phyloP scores from a whole-genome alignment of 2,113 vertebrate species.

The Monopterus albus region DNA sequence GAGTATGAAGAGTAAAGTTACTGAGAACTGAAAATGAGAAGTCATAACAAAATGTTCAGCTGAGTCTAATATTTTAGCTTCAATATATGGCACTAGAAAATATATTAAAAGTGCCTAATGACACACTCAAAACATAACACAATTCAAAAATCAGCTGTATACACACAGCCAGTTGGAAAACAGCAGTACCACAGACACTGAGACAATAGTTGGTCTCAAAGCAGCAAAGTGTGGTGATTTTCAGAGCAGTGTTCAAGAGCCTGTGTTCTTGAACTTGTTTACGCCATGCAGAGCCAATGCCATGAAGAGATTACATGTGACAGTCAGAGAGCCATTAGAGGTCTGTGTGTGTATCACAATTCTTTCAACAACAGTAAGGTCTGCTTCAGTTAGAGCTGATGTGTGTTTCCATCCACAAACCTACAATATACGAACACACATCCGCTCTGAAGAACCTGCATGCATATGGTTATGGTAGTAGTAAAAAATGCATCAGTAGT shows the following conservation, averaged over 20 bases:
- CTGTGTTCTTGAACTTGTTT: neutral
- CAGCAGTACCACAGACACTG: neutral
- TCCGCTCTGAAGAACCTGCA: neutral
- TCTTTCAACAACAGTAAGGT: too few species aligned
- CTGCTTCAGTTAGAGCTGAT: neutral
- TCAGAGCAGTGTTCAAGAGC: neutral
- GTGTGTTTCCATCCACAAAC: neutral
- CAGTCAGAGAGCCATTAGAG: conserved; percentile 9
- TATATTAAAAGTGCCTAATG: too few species aligned
- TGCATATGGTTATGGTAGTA: too few species aligned
- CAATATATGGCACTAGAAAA: neutral
- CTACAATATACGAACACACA: neutral
- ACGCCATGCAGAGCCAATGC: neutral
- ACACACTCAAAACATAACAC: too few species aligned
- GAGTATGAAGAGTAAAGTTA: too few species aligned
- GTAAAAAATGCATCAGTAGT: too few species aligned
- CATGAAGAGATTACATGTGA: conserved; percentile 6
- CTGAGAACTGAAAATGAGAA: neutral
- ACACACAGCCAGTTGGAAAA: neutral
- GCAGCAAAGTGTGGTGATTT: neutral
- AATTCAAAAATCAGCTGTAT: conserved; percentile 3
- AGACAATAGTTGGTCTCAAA: neutral
- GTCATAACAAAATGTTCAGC: neutral
- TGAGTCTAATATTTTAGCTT: conserved; percentile 5
- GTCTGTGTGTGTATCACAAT: too few species aligned